These are phyloP conservation scores for Eristalis arbustorum DNA, from an alignment of 2,888 invertebrate genomes.

Conservation along the genomic window DNA sequence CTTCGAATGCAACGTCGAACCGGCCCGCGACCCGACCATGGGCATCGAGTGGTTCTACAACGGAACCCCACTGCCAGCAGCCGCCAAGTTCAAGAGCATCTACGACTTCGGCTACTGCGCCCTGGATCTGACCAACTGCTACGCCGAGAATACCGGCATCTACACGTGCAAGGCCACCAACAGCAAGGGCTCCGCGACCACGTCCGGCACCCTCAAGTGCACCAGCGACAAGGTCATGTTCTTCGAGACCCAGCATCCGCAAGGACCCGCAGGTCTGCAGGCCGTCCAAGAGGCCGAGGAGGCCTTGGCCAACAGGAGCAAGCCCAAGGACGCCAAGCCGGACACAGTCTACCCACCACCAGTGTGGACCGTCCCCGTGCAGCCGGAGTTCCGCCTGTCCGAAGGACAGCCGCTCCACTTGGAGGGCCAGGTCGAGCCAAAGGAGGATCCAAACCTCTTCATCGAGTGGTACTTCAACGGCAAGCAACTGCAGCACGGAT, in stretches of 20 bases:
- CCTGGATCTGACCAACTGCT: constrained; percentile 92
- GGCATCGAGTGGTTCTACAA: constrained; percentile 97
- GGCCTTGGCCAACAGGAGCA: constrained; percentile 86
- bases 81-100: constrained; percentile 93
- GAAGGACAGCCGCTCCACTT: constrained; percentile 94
- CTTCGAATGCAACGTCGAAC: constrained; percentile 95
- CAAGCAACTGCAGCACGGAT: constrained; percentile 91
- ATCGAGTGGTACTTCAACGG: constrained; percentile 98
- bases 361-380: constrained; percentile 91
- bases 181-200: constrained; percentile 92
- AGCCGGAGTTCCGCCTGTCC: constrained; percentile 88
- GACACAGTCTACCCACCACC: constrained; percentile 92
- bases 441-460: constrained; percentile 93
- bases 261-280: constrained; percentile 93
- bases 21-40: constrained; percentile 94
- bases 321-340: constrained; percentile 85
- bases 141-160: constrained; percentile 95
- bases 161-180: constrained; percentile 95
- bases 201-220: constrained; percentile 93
- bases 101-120: constrained; percentile 98
- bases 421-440: constrained; percentile 96
- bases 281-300: constrained; percentile 95
- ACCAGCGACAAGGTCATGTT: constrained; percentile 89
- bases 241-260: constrained; percentile 96
- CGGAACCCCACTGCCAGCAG: constrained; percentile 92